phyloP scores from a whole-genome alignment of 2,113 vertebrate species.

The Tiliqua scincoides region DNA sequence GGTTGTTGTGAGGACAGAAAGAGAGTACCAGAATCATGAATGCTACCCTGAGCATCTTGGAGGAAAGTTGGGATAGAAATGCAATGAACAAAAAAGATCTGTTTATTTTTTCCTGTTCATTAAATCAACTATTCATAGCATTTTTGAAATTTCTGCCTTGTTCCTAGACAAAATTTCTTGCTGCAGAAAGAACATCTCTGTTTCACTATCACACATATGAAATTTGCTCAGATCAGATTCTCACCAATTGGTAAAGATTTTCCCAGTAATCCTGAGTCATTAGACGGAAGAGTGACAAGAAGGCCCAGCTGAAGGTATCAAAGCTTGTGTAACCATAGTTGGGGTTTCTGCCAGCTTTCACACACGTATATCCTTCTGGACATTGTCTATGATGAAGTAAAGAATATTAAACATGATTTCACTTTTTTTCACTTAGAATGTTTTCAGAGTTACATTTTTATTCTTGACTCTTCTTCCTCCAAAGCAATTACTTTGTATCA shows the following conservation, averaged over 20 bases:
- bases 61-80: too few relatives aligned
- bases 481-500: not conserved
- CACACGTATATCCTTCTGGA: conserved; percentile 87
- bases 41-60: not conserved
- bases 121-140: not conserved
- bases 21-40: not conserved
- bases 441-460: conserved; percentile 12
- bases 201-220: not conserved
- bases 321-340: conserved; percentile 96
- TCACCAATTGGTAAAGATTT: conserved; percentile 93
- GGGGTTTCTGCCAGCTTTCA: conserved; percentile 86
- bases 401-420: not conserved
- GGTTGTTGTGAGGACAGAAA: not conserved
- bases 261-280: conserved; percentile 99
- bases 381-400: conserved; percentile 81
- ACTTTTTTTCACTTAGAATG: not conserved
- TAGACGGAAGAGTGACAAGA: conserved; percentile 92
- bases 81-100: too few relatives aligned
- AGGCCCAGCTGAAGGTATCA: conserved; percentile 96
- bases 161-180: not conserved
- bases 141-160: not conserved
- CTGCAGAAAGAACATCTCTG: not conserved
- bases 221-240: conserved; percentile 33
- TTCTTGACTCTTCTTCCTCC: not conserved
- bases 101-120: not conserved